Base-by-base conservation (phyloP, 2,797 vertebrate genomes). In the Karalla daura region DNA sequence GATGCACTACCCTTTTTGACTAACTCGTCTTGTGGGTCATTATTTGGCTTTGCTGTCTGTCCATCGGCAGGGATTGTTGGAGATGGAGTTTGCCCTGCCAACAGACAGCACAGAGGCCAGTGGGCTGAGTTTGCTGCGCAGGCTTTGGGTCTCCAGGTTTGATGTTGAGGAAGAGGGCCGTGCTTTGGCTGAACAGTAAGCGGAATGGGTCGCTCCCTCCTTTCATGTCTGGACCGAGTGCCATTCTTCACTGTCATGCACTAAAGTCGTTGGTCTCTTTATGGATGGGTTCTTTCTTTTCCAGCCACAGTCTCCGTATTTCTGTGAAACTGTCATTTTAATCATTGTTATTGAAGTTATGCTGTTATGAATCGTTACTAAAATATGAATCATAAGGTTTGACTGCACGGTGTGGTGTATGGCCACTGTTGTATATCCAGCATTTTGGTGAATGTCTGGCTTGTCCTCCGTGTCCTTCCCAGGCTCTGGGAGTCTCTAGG, bases 91-190 rank as follows among this genome's bases (percentile, higher is more conserved):
- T 91, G 97, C 98, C 5, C 87, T 99, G 21, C 95, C 96, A n/a
- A 94, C 95, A 0, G 97, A 98, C 72, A 93, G 93, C 0, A 88
- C 95, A 2, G 97, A 99, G 54, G 86, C 93, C 66, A 95, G 93
- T 0, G 97, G 98, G 5, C 75, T 99, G 80, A 95, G 94, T 65
- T 87, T 99, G 59, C 84, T 99, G 61, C 95, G 94, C 49, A 94
- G 98, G 47, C 95, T 99, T 66, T 99, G 97, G 97, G 95, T 99
- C 46, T 88, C 95, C n/a, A 96, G 88, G 63, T 99, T 98, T 75
- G 98, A 99, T 13, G 92, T 95, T 47, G 96, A 99, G 72, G 95
- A 95, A 64, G 97, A 98, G 83, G 96, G 95, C 75, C 91, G 93
- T 66, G 84, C 78, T 13, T 74, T 97, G 83, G 95, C 97, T 39